Evolutionary conservation across 2,888 invertebrate genomes (phyloP), one percentile per base, ranked within the genome.

Genomic region (Platycheirus rosarum): DNA sequence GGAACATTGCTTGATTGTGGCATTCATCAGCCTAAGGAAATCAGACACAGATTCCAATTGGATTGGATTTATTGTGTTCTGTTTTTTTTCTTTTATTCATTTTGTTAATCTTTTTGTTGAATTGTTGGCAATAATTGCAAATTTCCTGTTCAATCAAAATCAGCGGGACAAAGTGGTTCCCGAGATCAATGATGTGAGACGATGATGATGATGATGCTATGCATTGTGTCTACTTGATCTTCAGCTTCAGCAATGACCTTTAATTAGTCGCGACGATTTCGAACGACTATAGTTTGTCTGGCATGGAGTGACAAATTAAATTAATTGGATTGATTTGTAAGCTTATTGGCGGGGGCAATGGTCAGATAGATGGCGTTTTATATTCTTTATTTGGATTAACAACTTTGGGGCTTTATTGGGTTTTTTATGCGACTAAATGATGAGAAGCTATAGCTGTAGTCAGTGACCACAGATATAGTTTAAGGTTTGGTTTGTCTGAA

Each of bases 61-160:
- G 51, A 70, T 29, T 42, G 60, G 23, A 26, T 35, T 51, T 48
- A 6, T 16, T 20, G 26, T 18, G 42, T 18, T 29, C 51, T 14
- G n/a, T 42, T 42, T 5, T 14, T 48, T 48, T 13, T 13, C 9
- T 26, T 14, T 26, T 40, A 9, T 5, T 3, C 5, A 7, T 32
- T 7, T 32, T 7, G 29, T 2, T 5, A 37, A 51, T 37, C 35
- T 20, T 4, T 35, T 35, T 0, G 20, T 9, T 14, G 23, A 1
- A 37, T 65, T 26, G 51, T 65, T 77, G 13, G 48, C 51, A 62
- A 14, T 63, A 76, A 80, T 80, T 80, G 75, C 60, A 66, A 62
- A 57, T 76, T 76, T 80, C 80, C 80, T 66, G 80, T 79, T 80
- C 76, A 66, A 80, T 80, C 35, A 46, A 69, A 44, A 49, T 7